Percentiles rank a stretch among this genome's conserved stretches.
Conservation (phyloP, 2,113 vertebrate species). For the Hiodon tergisus region DNA sequence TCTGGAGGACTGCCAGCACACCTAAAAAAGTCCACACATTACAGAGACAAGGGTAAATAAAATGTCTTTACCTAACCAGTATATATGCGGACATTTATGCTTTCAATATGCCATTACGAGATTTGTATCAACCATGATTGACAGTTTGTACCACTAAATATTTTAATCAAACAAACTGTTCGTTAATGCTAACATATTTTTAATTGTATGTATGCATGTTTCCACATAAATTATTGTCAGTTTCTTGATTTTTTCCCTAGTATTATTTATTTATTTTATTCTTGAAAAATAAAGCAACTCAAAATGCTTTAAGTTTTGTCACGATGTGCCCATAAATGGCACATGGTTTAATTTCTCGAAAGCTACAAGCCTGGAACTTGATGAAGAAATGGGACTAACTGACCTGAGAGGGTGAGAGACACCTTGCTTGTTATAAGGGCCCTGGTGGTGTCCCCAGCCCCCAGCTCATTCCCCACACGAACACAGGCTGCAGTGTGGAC, state of each 20-base stretch:
- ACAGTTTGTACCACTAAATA: too few species aligned
- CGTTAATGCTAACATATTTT: too few species aligned
- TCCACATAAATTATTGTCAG: too few species aligned
- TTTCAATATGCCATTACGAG: too few species aligned
- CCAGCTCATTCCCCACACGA: constrained; percentile 77
- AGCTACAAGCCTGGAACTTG: not conserved
- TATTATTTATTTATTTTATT: too few species aligned
- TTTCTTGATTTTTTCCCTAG: too few species aligned
- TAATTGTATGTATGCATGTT: too few species aligned
- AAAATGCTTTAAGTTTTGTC: not conserved
- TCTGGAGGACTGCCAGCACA: constrained; percentile 58
- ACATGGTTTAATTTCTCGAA: not conserved
- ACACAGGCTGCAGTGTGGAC: constrained; percentile 72
- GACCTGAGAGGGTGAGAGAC: constrained; percentile 67
- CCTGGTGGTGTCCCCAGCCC: constrained; percentile 66
- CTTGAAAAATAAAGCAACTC: too few species aligned
- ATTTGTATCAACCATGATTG: too few species aligned
- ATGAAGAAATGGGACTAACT: constrained; percentile 22
- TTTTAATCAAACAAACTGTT: too few species aligned
- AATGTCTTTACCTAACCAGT: constrained; percentile 1
- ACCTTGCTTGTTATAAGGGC: constrained; percentile 66
- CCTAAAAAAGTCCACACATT: constrained; percentile 46
- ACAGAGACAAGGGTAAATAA: not conserved
- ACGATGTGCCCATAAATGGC: not conserved
- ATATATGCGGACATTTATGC: not conserved